phyloP scores from a whole-genome alignment of 2,113 vertebrate species.

The Notiomystis cincta region DNA sequence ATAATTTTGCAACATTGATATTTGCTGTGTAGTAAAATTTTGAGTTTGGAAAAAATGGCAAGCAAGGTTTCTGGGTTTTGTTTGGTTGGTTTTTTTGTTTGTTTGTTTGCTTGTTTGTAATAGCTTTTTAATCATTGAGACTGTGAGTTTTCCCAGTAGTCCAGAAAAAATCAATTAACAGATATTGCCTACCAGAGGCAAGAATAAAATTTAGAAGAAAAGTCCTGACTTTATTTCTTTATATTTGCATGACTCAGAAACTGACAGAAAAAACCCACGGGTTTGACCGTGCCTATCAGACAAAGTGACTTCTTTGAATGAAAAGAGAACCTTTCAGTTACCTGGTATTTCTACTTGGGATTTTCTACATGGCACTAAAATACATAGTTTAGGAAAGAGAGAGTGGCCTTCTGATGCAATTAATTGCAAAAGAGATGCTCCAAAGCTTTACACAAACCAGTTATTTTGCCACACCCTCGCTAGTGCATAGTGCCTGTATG shows the following conservation, averaged over 20 bases:
- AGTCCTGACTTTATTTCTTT: neutral
- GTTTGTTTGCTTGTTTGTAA: neutral
- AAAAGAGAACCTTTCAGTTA: neutral
- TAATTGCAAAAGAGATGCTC: neutral
- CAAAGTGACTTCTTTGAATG: neutral
- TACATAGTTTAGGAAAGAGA: neutral
- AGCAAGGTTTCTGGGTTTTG: neutral
- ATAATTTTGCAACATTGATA: neutral
- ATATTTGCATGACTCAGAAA: neutral
- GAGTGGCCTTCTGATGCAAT: neutral
- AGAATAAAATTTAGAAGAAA: neutral
- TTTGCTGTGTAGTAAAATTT: neutral
- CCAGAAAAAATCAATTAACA: neutral
- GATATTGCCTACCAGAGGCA: neutral
- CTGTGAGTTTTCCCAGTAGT: neutral
- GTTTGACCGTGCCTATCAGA: neutral
- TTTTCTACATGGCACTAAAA: neutral
- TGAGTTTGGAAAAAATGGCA: neutral
- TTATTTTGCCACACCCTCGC: neutral
- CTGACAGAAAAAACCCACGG: rapidly evolving
- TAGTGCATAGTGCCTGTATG: too few species aligned
- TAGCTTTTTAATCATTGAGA: neutral
- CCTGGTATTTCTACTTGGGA: neutral
- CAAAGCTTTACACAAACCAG: neutral
- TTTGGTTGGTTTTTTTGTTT: too few species aligned